A percentile compares a stretch with the other conserved stretches of the same genome.
Conservation (phyloP, 2,797 vertebrate species). For the Caiman crocodilus region DNA sequence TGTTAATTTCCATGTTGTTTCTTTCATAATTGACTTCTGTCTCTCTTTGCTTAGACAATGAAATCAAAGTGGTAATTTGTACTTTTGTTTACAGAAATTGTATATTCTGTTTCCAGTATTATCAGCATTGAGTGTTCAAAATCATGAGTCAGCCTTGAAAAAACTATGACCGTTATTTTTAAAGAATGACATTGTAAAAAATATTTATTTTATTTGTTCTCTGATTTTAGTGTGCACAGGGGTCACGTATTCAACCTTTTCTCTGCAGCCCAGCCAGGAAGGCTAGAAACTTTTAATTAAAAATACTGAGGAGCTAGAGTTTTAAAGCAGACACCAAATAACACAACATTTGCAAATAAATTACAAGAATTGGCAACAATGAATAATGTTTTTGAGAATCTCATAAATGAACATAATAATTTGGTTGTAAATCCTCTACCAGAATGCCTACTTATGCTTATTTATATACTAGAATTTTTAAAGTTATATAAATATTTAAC, state of each 20-base stretch:
- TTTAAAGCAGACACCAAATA: slow-evolving; percentile 5
- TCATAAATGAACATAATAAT: not conserved
- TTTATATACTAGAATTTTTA: slow-evolving; percentile 9
- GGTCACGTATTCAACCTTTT: not conserved
- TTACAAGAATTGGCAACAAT: slow-evolving; percentile 6
- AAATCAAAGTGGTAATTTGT: not conserved
- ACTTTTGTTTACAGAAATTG: not conserved
- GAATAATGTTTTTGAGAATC: not conserved
- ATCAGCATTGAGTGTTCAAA: not conserved
- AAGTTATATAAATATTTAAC: not conserved
- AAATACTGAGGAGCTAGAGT: not conserved
- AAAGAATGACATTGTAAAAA: not conserved
- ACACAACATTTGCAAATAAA: not conserved
- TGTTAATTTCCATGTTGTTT: not conserved
- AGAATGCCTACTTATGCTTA: slow-evolving; percentile 6
- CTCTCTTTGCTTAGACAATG: not conserved
- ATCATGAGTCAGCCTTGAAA: not conserved
- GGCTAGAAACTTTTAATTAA: not conserved
- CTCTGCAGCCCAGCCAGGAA: not conserved
- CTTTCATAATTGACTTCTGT: not conserved
- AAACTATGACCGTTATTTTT: not conserved
- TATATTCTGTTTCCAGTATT: not conserved
- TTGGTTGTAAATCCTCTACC: not conserved
- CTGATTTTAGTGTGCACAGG: not conserved
- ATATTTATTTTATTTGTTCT: not conserved